Evolutionary conservation across 2,797 vertebrate species (phyloP).

Genomic region (Buphagus erythrorhynchus): DNA sequence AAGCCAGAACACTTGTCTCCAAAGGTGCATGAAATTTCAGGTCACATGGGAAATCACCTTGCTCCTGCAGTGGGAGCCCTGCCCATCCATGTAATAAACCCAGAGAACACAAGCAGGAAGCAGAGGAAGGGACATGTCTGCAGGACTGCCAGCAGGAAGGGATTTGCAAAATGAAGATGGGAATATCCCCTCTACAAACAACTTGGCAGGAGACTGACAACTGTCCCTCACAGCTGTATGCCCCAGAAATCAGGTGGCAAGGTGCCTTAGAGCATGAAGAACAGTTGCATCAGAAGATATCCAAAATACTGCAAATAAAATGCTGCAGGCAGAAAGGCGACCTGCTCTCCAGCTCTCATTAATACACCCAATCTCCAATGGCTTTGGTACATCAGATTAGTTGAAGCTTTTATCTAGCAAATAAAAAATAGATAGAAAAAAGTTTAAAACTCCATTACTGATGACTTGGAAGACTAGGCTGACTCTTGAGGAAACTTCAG

Average conservation of each 20-base stretch:
- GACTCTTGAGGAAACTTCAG: background rate
- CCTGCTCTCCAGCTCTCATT: background rate
- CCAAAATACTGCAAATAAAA: background rate
- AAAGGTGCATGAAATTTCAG: background rate
- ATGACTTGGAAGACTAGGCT: background rate
- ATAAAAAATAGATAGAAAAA: background rate
- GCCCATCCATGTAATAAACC: background rate
- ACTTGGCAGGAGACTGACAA: background rate
- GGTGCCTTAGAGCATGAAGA: background rate
- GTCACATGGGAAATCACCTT: background rate
- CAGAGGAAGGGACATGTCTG: background rate
- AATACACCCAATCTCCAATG: background rate
- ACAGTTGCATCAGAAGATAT: background rate
- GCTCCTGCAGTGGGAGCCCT: background rate
- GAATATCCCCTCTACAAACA: background rate
- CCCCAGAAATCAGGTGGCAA: background rate
- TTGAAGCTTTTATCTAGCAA: background rate
- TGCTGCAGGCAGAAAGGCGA: background rate
- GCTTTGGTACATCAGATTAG: background rate
- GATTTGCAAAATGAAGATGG: background rate
- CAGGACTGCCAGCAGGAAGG: background rate
- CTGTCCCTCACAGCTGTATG: background rate
- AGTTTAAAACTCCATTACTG: background rate
- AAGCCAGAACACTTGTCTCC: background rate
- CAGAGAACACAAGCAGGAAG: background rate